These are phyloP conservation scores for Caretta caretta DNA, from an alignment of 2,113 vertebrate species.

Conservation along the genomic window DNA sequence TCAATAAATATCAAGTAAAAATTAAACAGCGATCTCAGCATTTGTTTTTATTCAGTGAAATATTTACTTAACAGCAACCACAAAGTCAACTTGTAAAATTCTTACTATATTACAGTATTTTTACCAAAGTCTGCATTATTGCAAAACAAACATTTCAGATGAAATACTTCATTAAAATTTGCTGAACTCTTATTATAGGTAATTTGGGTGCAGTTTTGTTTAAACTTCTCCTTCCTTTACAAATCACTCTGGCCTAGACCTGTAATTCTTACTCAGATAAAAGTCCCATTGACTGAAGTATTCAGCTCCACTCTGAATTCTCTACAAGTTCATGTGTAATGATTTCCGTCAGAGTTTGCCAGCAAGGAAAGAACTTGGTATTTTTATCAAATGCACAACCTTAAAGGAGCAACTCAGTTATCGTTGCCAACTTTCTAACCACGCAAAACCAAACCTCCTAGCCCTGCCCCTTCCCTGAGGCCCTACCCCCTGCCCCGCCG, in stretches of 20 bases:
- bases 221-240: background rate
- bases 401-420: no score
- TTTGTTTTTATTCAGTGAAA: background rate
- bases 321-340: background rate
- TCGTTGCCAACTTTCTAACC: no score
- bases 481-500: no score
- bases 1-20: conserved; percentile 4
- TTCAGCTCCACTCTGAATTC: no score
- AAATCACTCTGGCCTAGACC: background rate
- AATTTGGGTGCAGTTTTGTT: background rate
- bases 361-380: background rate
- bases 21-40: background rate
- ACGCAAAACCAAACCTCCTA: no score
- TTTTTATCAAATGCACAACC: no score
- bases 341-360: background rate
- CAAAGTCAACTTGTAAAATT: background rate
- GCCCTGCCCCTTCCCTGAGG: no score
- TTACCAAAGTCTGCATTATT: background rate
- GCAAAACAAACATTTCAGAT: background rate
- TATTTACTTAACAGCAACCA: background rate
- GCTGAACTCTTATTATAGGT: background rate
- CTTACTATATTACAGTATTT: background rate
- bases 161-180: background rate
- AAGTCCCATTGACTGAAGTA: background rate
- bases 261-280: rapidly evolving